A percentile compares a stretch with the other conserved stretches of the same genome.
These are phyloP conservation scores for Romanogobio albipinnatus DNA, from an alignment of 2,113 vertebrate genomes.

Conservation along the genomic window DNA sequence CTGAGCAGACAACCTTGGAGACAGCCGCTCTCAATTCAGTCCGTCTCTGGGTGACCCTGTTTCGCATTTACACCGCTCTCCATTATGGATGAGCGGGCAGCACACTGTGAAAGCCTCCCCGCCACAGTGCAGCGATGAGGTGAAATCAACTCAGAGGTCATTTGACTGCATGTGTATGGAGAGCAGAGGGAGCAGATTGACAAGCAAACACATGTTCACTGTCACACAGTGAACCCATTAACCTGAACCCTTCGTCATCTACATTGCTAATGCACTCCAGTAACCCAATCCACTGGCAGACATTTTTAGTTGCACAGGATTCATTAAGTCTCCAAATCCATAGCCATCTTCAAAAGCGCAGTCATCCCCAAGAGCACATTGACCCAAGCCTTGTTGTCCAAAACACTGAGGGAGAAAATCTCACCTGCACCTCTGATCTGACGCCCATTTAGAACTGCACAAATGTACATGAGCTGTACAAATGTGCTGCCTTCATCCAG, in stretches of 20 bases:
- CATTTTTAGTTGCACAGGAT: background rate
- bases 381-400: background rate
- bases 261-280: conserved; percentile 30
- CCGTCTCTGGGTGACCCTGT: conserved; percentile 15
- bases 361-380: background rate
- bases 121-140: conserved; percentile 8
- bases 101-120: conserved; percentile 13
- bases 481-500: conserved; percentile 45
- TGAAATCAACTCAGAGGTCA: conserved; percentile 21
- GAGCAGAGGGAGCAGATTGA: background rate
- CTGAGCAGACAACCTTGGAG: conserved; percentile 30
- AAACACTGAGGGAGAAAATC: background rate
- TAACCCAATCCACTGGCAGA: conserved; percentile 15
- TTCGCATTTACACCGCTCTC: conserved; percentile 4
- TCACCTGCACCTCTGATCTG: conserved; percentile 37
- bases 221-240: conserved; percentile 36
- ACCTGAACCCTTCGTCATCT: conserved; percentile 36
- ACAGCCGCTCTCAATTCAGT: conserved; percentile 19
- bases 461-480: conserved; percentile 36
- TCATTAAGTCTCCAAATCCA: background rate
- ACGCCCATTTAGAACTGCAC: conserved; percentile 43
- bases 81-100: conserved; percentile 21
- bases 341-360: background rate
- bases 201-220: conserved; percentile 21
- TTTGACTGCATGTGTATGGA: conserved; percentile 17